Percentiles rank a stretch among this genome's conserved stretches.
Evolutionary conservation across 2,888 invertebrate species (phyloP).

Genomic region (Mythimna albipuncta): DNA sequence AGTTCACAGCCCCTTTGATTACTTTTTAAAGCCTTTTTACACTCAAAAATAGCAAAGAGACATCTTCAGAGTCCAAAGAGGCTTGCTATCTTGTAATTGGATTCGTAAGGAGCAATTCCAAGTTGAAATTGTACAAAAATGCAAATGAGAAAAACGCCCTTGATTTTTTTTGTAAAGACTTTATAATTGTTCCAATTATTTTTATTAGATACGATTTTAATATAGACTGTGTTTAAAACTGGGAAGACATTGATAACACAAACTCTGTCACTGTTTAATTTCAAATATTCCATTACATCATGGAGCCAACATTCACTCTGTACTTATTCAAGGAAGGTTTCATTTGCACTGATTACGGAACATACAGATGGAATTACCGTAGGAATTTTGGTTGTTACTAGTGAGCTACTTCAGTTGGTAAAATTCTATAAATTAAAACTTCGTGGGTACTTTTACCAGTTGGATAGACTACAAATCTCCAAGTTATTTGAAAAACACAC

Average conservation of each 20-base stretch:
- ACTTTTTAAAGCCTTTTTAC: constrained; percentile 85
- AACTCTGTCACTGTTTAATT: background rate
- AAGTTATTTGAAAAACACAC: too few species aligned
- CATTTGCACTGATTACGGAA: constrained; percentile 1
- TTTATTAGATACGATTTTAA: constrained; percentile 54
- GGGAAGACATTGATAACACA: background rate
- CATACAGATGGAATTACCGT: background rate
- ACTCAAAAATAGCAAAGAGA: constrained; percentile 81
- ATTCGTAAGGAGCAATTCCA: constrained; percentile 79
- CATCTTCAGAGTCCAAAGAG: constrained; percentile 77
- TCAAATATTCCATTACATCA: background rate
- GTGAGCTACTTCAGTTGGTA: background rate
- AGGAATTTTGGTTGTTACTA: background rate
- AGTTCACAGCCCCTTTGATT: constrained; percentile 83
- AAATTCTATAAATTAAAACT: background rate
- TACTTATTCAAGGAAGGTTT: constrained; percentile 6
- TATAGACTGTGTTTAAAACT: constrained; percentile 9
- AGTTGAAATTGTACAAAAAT: constrained; percentile 75
- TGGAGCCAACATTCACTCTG: background rate
- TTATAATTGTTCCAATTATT: constrained; percentile 71
- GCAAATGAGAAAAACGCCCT: constrained; percentile 73
- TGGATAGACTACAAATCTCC: too few species aligned
- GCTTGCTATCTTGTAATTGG: constrained; percentile 83
- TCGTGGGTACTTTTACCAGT: too few species aligned
- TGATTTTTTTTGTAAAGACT: constrained; percentile 60